Percentiles rank a stretch among this genome's conserved stretches.
phyloP scores from a whole-genome alignment of 37 sponge, comb jelly and placozoan genomes.

The Agelas oroides region DNA sequence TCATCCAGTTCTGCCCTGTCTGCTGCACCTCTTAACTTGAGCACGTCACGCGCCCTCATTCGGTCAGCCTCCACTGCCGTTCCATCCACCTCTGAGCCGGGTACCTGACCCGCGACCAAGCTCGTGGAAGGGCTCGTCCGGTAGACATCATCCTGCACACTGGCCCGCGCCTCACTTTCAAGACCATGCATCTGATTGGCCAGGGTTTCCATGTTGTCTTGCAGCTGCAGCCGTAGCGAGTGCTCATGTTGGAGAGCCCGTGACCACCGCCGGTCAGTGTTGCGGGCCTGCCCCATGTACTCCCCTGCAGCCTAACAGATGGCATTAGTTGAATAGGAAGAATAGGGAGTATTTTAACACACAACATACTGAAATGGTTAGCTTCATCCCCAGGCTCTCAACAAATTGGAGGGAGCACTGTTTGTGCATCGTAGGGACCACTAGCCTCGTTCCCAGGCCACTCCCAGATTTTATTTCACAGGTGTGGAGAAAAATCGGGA shows the following conservation, averaged over 20 bases:
- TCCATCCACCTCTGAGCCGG: neutral
- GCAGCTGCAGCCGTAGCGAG: slow-evolving; percentile 73
- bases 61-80: no score
- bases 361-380: neutral
- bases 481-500: no score
- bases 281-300: slow-evolving; percentile 65
- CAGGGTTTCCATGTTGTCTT: slow-evolving; percentile 91
- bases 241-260: slow-evolving; percentile 78
- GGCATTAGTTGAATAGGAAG: neutral
- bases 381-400: no score
- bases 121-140: neutral
- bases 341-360: neutral
- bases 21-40: neutral
- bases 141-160: neutral
- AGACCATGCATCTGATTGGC: slow-evolving; percentile 86
- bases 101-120: no score
- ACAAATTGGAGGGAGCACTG: no score
- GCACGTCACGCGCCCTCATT: neutral
- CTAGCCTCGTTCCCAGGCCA: no score
- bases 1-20: slow-evolving; percentile 8
- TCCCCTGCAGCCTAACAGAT: slow-evolving; percentile 71
- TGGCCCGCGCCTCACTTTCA: slow-evolving; percentile 66
- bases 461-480: no score
- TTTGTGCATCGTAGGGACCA: no score
- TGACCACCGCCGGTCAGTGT: slow-evolving; percentile 77